Base-by-base conservation (phyloP, 2,888 invertebrate species). In the Mystacides longicornis region DNA sequence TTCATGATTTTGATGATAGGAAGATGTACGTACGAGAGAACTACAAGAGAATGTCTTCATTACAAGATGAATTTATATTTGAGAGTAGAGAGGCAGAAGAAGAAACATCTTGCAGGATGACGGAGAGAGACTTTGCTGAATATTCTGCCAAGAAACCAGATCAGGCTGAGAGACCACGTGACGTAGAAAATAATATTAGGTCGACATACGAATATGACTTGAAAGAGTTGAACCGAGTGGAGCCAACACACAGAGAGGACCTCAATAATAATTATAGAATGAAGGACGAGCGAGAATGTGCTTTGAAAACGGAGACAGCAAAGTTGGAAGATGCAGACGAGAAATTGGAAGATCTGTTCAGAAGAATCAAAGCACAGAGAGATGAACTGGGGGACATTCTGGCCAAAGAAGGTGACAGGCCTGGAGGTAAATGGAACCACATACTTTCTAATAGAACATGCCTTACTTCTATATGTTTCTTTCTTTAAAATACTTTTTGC, bases 371-470 rank as follows among this genome's bases (percentile, higher is more conserved):
- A 68, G 79, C 79, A 65, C 86, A 87, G 69, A 79, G 86, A 68
- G 85, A 82, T 70, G 80, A 84, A 64, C 75, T 86, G 65, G 84
- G 82, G 63, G 85, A 86, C 70, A 83, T 86, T 64, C 72, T 83
- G 58, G 80, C 79, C 66, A 76, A 81, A 66, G 81, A 81, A 74
- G 77, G 78, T 64, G 75, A 70, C 69, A 57, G 54, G 31, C 75
- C 19, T 49, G 59, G 77, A 77, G 77, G 77, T 77, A 77, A 75
- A 20, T 45, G 9, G 5, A 37, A n/a, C n/a, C n/a, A n/a, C n/a
- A n/a, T n/a, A n/a, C n/a, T n/a, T n/a, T n/a, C n/a, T n/a, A n/a
- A n/a, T n/a, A n/a, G n/a, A n/a, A n/a, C n/a, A n/a, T n/a, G n/a
- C n/a, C n/a, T n/a, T n/a, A n/a, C n/a, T n/a, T n/a, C n/a, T n/a